Base-by-base conservation (phyloP, 1,140 invertebrate genomes). In the Drosophila mauritiana region DNA sequence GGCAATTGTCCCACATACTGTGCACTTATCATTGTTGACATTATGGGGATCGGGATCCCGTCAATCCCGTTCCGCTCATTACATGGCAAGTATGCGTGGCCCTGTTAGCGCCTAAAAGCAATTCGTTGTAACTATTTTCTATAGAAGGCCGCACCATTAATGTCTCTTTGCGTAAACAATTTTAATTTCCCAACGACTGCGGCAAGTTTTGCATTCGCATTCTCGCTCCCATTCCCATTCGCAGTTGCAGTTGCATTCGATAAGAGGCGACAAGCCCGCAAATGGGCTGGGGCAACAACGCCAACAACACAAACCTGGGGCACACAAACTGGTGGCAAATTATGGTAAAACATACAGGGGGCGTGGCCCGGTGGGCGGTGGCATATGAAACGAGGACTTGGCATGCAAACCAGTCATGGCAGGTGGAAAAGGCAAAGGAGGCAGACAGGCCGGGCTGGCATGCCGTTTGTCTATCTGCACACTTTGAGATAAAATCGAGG, bases 141-240 rank as follows among this genome's bases (percentile, higher is more conserved):
- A 63, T 58, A 54, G 51, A 61, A 45, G 31, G 7, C 62, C 46
- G 34, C 61, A 3, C 64, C 81, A 80, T 82, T 79, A 89, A 86
- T 88, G 76, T 77, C 83, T 36, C 45, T 76, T 83, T 85, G 79
- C 84, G 83, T 86, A 86, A 86, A 86, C 83, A 86, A 86, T 86
- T 86, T 86, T 89, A 86, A 86, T 88, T 86, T 88, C 34, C 67
- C 53, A 45, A 39, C 55, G 51, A 58, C 45, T 62, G 73, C 62
- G 54, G 49, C 73, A 81, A 72, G 75, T 58, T 86, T 79, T 88
- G 62, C 79, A 86, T 73, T 82, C 78, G 65, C 78, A 82, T 42
- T 63, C 34, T 15, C 43, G 22, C 12, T 42, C 2, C 1, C 37
- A 13, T 7, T 40, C 13, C 5, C 75, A 86, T 68, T 6, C 25